Evolutionary conservation across 37 sponge, comb jelly and placozoan genomes (phyloP).

Genomic region (Eunapius fragilis): DNA sequence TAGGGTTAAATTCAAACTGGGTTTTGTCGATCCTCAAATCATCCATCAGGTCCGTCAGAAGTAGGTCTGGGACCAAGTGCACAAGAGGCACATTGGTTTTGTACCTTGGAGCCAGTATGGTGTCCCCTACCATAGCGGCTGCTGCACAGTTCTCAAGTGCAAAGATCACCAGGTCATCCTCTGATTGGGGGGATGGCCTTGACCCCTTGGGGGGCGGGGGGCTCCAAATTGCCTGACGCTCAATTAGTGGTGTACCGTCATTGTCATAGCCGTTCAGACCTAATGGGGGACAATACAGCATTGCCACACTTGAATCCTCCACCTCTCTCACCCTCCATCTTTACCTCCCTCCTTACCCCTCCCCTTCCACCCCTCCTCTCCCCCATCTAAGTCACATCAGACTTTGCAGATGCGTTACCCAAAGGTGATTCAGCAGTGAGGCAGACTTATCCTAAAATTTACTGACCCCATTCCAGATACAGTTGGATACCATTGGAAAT

Average conservation of each 20-base stretch:
- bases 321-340: no score
- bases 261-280: conserved; percentile 81
- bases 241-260: conserved; percentile 62
- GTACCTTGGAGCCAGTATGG: conserved; percentile 50
- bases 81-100: conserved; percentile 70
- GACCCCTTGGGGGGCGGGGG: conserved; percentile 34
- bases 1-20: conserved; percentile 76
- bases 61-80: conserved; percentile 86
- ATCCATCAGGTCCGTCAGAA: conserved; percentile 84
- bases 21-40: conserved; percentile 60
- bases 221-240: conserved; percentile 70
- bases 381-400: no score
- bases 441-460: no score
- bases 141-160: conserved; percentile 76
- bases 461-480: no score
- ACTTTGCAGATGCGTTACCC: no score
- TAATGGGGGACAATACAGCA: background rate
- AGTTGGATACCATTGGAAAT: no score
- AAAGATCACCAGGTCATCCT: conserved; percentile 49
- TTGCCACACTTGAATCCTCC: no score
- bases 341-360: no score
- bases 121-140: conserved; percentile 53
- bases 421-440: no score
- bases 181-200: background rate
- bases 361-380: background rate